Evolutionary conservation across 2,888 invertebrate species (phyloP), one percentile per base, ranked within the genome.

Genomic region (Unio delphinus): DNA sequence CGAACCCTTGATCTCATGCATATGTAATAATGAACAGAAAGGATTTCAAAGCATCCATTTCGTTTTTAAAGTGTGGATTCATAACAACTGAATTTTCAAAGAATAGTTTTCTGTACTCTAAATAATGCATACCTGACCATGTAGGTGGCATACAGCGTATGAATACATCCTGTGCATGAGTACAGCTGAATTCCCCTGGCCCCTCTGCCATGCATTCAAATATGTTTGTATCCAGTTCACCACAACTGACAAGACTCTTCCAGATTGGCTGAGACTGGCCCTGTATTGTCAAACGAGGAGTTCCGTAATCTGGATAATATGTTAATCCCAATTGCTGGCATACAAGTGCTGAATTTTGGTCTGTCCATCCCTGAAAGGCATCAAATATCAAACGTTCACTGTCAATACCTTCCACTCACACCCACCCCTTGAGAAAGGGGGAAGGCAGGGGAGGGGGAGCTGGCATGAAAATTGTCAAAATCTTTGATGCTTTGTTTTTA

Each of bases 251-350:
- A 89, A 97, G 96, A 60, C 96, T 92, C 89, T 87, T 83, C 74
- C 87, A 76, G 75, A 90, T 89, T 1, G 89, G 87, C 66, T 85
- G 75, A 1, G 64, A 28, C 0, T 94, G 92, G 0, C 95, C 95
- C 5, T 95, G 94, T 23, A 56, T 92, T 92, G 0, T 65, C 30
- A 94, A 92, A 86, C 95, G 95, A 80, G 97, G 91, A 76, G 93
- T 34, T 96, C 98, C 97, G 90, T 97, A 95, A 79, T 95, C 93
- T 0, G 97, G 97, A 90, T 99, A 97, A 23, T 98, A 92, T 0
- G 95, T 95, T 74, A 96, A 92, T 0, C 99, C 99, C 75, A 99
- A 91, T 90, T 99, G 98, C 90, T 98, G 95, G 86, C 99, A 99
- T 1, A 96, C 97, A 64, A 99, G 91, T 0, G 97, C 96, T 0